Conservation (phyloP, 2,888 invertebrate genomes). For the Drosophila mayaguana region DNA sequence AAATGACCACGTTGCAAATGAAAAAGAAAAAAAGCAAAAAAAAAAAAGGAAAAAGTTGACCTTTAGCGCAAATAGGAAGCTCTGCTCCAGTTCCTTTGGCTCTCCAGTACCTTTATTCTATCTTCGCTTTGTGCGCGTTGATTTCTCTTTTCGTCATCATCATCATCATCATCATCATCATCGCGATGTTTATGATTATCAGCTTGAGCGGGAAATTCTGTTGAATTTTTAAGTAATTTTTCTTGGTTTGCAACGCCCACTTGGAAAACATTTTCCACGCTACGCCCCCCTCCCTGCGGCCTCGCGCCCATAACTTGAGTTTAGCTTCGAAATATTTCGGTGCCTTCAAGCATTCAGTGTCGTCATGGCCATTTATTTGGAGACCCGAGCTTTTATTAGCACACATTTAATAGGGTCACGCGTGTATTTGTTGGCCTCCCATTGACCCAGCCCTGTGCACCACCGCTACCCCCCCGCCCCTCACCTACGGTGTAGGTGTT, state of each 20-base stretch:
- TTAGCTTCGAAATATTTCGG: slow-evolving; percentile 26
- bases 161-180: slow-evolving; percentile 31
- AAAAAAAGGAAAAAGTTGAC: slow-evolving; percentile 58
- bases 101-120: slow-evolving; percentile 12
- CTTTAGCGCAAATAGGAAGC: slow-evolving; percentile 70
- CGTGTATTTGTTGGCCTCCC: slow-evolving; percentile 69
- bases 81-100: background rate
- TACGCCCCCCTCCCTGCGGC: background rate
- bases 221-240: slow-evolving; percentile 79
- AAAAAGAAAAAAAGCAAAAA: slow-evolving; percentile 42
- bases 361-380: slow-evolving; percentile 69
- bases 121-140: slow-evolving; percentile 62
- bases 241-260: slow-evolving; percentile 47
- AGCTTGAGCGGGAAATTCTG: slow-evolving; percentile 45
- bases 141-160: slow-evolving; percentile 63
- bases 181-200: slow-evolving; percentile 27
- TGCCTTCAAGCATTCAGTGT: slow-evolving; percentile 43
- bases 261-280: slow-evolving; percentile 25
- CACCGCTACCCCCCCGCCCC: too few relatives aligned
- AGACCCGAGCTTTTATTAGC: slow-evolving; percentile 78
- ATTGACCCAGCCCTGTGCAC: slow-evolving; percentile 17
- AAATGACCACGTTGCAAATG: slow-evolving; percentile 77
- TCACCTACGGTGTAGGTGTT: slow-evolving; percentile 58
- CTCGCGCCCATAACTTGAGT: slow-evolving; percentile 23
- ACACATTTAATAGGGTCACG: slow-evolving; percentile 81